Conservation (phyloP, 2,797 vertebrate genomes). For the Chaenodraco wilsoni region DNA sequence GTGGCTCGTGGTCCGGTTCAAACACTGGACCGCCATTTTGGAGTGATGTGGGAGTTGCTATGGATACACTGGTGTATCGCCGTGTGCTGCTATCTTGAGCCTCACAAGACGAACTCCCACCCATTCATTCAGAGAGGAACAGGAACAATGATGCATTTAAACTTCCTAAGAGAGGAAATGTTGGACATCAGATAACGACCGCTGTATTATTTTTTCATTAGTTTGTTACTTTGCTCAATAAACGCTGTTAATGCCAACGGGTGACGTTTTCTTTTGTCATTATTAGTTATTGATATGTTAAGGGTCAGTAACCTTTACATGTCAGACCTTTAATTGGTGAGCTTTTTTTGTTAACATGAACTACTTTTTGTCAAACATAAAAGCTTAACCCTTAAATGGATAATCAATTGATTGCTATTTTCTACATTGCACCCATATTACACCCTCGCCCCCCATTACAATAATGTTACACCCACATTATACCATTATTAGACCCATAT, state of each 20-base stretch:
- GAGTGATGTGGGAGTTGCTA: neutral
- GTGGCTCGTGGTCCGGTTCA: neutral
- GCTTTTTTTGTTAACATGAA: neutral
- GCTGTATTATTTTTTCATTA: conserved; percentile 13
- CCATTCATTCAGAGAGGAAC: neutral
- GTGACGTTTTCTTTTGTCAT: conserved; percentile 7
- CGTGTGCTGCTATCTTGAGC: conserved; percentile 51
- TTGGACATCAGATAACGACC: neutral
- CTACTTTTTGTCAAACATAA: no score
- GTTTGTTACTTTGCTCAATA: conserved; percentile 72
- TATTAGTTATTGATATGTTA: neutral
- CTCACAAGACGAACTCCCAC: conserved; percentile 49
- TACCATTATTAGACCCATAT: no score
- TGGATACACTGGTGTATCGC: conserved; percentile 26
- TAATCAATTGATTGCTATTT: no score
- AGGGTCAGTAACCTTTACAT: neutral
- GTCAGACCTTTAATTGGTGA: neutral
- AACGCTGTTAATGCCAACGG: conserved; percentile 55
- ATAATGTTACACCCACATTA: no score
- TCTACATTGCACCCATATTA: no score
- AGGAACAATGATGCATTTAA: neutral
- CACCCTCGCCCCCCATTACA: no score
- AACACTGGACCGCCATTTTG: neutral
- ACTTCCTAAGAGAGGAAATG: neutral
- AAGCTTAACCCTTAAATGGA: no score